Evolutionary conservation across 2,797 vertebrate genomes (phyloP), one percentile per base, ranked within the genome.

Genomic region (Melanotaenia trifasciata): DNA sequence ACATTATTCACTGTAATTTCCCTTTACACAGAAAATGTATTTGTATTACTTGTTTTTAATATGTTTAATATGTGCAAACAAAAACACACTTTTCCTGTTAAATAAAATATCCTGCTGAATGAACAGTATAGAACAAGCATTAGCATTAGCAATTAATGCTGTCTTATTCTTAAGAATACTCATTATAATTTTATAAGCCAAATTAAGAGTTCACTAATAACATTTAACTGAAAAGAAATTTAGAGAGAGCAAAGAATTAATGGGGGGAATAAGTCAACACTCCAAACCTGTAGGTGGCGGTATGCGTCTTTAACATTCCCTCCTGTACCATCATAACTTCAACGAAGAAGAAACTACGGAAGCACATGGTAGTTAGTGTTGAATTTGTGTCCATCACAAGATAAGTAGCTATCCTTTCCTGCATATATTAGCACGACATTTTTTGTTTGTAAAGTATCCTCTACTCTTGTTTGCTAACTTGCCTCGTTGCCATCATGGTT

Each of bases 401-500:
- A 40, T 40, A 4, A 3, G 13, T 14, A 14, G 14, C 6, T 7
- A 0, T 6, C 16, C 4, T 45, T 45, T 18, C 14, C 16, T 13
- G 3, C 1, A 28, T 0, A 4, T 33, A 43, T 16, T 1, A 3
- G 0, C 3, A 3, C 5, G 1, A n/a, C 8, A 1, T 1, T 1
- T 56, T 22, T 11, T 28, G 3, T 3, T 14, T 5, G 24, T 26
- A 26, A 18, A 3, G 18, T 16, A 12, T 43, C 26, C 1, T 5
- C 1, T 40, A 12, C 26, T 20, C 12, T 20, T 11, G 9, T 12
- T 43, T 7, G 4, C 26, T 6, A 28, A 33, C 11, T 18, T 24
- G 1, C 11, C 9, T 53, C 13, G 11, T 13, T 64, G 6, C 5
- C 79, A 89, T 26, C 70, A 95, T 95, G 94, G 94, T 93, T 60